Conservation (phyloP, 2,113 vertebrate genomes). For the Otis tarda region DNA sequence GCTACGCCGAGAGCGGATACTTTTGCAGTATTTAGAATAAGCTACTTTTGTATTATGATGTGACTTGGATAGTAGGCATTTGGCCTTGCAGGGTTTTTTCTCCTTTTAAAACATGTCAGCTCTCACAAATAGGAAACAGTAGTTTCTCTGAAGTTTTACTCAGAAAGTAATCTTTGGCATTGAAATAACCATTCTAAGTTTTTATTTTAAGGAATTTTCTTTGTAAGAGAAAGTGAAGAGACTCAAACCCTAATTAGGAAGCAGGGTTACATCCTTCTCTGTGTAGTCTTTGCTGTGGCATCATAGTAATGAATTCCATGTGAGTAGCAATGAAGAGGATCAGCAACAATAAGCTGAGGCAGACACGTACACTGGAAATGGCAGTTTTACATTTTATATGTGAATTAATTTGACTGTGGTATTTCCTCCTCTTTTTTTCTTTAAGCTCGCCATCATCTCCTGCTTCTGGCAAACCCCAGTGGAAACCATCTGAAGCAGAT, state of each 20-base stretch:
- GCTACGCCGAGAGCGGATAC: neutral
- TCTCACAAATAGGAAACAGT: neutral
- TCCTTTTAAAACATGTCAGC: neutral
- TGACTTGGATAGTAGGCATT: neutral
- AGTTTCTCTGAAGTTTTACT: neutral
- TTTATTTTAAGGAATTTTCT: neutral
- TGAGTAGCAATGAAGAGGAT: neutral
- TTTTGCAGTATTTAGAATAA: neutral
- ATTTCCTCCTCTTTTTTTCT: conserved; percentile 20
- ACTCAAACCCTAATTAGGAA: neutral
- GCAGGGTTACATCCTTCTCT: neutral
- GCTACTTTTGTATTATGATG: neutral
- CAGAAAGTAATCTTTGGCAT: neutral
- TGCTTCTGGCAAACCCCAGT: conserved; percentile 84
- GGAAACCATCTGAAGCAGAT: conserved; percentile 73
- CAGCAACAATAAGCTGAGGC: neutral
- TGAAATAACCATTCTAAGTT: neutral
- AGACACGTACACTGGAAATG: neutral
- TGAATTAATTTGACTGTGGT: conserved; percentile 17
- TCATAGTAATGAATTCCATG: conserved; percentile 4
- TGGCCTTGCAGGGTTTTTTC: fast-evolving
- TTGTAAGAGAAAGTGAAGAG: neutral
- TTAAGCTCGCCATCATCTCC: conserved; percentile 86
- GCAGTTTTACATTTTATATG: neutral
- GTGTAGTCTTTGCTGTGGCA: neutral